A percentile compares a stretch with the other conserved stretches of the same genome.
Conservation (phyloP, 2,888 invertebrate genomes). For the Ormyrus rosae region DNA sequence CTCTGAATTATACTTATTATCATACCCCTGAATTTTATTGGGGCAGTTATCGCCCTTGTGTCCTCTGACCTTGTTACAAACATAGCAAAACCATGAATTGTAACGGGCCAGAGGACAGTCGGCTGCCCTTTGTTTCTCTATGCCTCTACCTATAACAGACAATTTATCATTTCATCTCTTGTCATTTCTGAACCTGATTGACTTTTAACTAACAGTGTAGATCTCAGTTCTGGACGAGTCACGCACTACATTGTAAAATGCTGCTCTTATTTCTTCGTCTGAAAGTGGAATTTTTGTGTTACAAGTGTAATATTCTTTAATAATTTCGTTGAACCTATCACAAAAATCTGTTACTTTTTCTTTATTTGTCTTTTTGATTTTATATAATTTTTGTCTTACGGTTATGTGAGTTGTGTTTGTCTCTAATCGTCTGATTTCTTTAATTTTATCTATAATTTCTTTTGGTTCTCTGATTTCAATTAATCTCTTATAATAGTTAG, state of each 20-base stretch:
- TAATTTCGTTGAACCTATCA: neutral
- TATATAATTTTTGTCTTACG: too few relatives aligned
- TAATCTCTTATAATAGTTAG: too few relatives aligned
- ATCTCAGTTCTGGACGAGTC: neutral
- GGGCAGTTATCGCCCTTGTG: slow-evolving; percentile 21
- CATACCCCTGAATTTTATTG: neutral
- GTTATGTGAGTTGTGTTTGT: too few relatives aligned
- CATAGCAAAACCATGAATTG: slow-evolving; percentile 22
- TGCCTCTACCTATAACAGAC: neutral
- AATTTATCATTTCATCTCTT: slow-evolving; percentile 11
- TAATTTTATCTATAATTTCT: too few relatives aligned
- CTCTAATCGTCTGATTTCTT: too few relatives aligned
- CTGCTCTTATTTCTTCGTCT: neutral
- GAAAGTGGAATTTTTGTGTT: neutral
- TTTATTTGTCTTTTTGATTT: neutral
- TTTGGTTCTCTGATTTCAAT: too few relatives aligned
- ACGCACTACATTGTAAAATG: neutral
- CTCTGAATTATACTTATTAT: neutral
- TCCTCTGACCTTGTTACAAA: slow-evolving; percentile 8
- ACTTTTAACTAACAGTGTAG: too few relatives aligned
- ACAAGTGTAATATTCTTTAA: neutral
- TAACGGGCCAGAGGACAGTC: slow-evolving; percentile 9
- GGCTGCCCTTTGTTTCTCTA: neutral
- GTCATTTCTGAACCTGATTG: too few relatives aligned
- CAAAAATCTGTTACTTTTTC: neutral